These are phyloP conservation scores for Enteromius argenteus DNA, from an alignment of 2,797 vertebrate species.

Conservation along the genomic window DNA sequence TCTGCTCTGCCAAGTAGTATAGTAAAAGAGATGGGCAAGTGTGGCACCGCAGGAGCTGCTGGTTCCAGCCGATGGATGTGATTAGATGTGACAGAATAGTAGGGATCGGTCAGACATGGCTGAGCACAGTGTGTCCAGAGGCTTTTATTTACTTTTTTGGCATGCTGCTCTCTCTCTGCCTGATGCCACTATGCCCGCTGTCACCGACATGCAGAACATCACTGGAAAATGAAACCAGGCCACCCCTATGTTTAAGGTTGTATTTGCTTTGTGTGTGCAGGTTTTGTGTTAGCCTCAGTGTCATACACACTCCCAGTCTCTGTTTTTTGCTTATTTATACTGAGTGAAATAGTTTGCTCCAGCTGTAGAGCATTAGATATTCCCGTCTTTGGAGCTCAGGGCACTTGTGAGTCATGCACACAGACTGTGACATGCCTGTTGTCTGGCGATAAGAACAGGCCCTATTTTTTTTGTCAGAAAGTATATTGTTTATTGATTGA, in stretches of 20 bases:
- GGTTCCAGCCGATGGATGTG: constrained; percentile 10
- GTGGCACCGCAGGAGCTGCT: constrained; percentile 13
- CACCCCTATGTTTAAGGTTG: constrained; percentile 2
- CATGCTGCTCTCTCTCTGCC: constrained; percentile 9
- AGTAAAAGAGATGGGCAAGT: constrained; percentile 12
- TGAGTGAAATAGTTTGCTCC: neutral
- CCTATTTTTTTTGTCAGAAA: neutral
- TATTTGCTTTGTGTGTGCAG: constrained; percentile 14
- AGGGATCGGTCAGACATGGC: constrained; percentile 20
- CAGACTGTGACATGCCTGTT: constrained; percentile 44
- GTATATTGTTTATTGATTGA: neutral
- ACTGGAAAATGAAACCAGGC: neutral
- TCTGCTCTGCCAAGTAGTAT: constrained; percentile 30
- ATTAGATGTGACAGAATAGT: constrained; percentile 28
- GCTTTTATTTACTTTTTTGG: constrained; percentile 14
- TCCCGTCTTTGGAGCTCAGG: neutral
- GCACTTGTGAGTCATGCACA: neutral
- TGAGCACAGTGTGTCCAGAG: constrained; percentile 13
- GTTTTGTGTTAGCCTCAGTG: neutral
- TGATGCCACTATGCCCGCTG: neutral
- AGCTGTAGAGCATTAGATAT: constrained; percentile 12
- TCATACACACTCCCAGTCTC: neutral
- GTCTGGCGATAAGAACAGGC: constrained; percentile 44
- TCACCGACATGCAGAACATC: constrained; percentile 2
- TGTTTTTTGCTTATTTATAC: neutral